Base-by-base conservation (phyloP, 1,140 invertebrate genomes). In the Leptinotarsa undecemlineata region DNA sequence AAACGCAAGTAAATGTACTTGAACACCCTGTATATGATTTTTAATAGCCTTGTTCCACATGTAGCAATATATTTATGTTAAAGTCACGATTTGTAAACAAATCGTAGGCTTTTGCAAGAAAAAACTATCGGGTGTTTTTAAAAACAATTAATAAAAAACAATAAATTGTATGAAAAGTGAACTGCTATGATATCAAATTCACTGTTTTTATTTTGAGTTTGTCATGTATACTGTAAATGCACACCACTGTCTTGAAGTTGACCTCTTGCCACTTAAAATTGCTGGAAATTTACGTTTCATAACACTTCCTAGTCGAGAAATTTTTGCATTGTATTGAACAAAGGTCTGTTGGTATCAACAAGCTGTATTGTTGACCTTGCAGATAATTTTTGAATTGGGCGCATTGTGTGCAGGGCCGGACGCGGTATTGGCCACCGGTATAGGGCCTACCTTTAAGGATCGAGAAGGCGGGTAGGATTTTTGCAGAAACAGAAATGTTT, bases 21-120 rank as follows among this genome's bases (percentile, higher is more conserved):
- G 51, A 57, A 57, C 51, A 57, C 51, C 51, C 51, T 57, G 51
- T 57, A 57, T 57, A 57, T 57, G 51, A 57, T 19, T n/a, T 57
- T 57, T 17, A 57, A 57, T 57, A 57, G n/a, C 51, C 51, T 57
- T 19, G 51, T 57, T 57, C 51, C n/a, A 57, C n/a, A 57, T n/a
- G 33, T 42, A 42, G 33, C 8, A 42, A n/a, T 19, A 57, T 17
- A 57, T 57, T 17, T 57, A 57, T 57, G 51, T 15, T 57, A 15
- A 17, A 15, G 51, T 57, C 51, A 57, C 51, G 51, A 57, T 17
- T 15, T 57, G n/a, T 57, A 57, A 19, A 57, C 15, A 17, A 57
- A 57, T 5, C n/a, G 6, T 57, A 11, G 8, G 17, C 51, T 57
- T 57, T 19, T n/a, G 11, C 51, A 57, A 57, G 48, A 17, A 57